Percentiles rank a stretch among this genome's conserved stretches.
Conservation (phyloP, 2,888 invertebrate genomes). For the Sarcophaga rosellei region DNA sequence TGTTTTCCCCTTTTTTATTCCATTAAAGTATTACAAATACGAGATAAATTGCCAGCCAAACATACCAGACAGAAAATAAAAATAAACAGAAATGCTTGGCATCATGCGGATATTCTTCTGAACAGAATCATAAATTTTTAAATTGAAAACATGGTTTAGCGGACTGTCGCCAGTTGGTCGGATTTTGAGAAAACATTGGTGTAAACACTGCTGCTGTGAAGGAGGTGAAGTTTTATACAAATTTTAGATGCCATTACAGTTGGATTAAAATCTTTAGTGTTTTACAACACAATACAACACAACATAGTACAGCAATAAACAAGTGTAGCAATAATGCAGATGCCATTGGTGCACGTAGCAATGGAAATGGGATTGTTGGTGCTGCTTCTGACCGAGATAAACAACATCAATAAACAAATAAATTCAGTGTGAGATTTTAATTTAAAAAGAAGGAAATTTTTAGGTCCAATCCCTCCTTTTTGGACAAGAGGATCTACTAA, state of each 20-base stretch:
- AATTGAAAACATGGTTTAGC: background rate
- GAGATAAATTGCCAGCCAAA: slow-evolving; percentile 30
- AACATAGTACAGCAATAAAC: background rate
- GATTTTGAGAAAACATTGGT: slow-evolving; percentile 46
- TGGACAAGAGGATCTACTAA: too few species aligned
- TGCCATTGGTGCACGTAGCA: background rate
- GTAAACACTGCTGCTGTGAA: slow-evolving; percentile 29
- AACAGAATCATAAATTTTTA: slow-evolving; percentile 37
- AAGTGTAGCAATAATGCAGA: background rate
- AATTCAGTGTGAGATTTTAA: background rate
- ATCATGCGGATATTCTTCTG: slow-evolving; percentile 23
- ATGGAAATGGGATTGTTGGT: background rate
- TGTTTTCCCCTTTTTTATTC: background rate
- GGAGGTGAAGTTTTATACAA: slow-evolving; percentile 39
- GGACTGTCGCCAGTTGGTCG: slow-evolving; percentile 55
- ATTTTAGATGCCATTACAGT: slow-evolving; percentile 43
- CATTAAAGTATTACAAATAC: slow-evolving; percentile 12
- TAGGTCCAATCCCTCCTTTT: too few species aligned
- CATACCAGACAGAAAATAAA: background rate
- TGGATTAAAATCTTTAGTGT: slow-evolving; percentile 40
- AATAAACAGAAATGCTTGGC: slow-evolving; percentile 15
- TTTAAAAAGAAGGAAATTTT: too few species aligned
- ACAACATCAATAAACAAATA: background rate
- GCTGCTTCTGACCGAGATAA: background rate
- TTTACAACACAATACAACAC: background rate